These are phyloP conservation scores for Cacoxenus indagator DNA, from an alignment of 2,888 invertebrate genomes.

Conservation along the genomic window DNA sequence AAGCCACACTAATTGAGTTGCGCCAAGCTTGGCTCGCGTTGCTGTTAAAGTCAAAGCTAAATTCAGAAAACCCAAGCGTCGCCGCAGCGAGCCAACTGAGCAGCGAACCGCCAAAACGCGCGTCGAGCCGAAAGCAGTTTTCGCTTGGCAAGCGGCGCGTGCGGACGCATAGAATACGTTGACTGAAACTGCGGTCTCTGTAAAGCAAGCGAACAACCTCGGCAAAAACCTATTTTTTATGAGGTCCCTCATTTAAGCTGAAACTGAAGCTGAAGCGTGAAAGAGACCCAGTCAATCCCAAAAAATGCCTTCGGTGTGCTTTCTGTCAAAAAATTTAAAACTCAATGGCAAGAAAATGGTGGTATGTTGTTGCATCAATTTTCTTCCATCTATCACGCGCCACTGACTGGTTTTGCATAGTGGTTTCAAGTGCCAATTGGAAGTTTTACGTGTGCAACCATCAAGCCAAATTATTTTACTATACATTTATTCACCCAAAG, in stretches of 20 bases:
- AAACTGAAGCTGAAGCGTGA: too few species aligned
- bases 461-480: too few species aligned
- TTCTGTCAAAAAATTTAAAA: slow-evolving; percentile 56
- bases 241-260: neutral
- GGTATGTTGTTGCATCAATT: slow-evolving; percentile 33
- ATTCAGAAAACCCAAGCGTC: too few species aligned
- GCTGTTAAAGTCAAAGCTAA: slow-evolving; percentile 21
- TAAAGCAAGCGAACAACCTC: slow-evolving; percentile 39
- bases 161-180: slow-evolving; percentile 43
- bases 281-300: neutral
- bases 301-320: slow-evolving; percentile 65
- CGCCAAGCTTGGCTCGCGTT: slow-evolving; percentile 29
- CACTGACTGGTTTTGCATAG: too few species aligned
- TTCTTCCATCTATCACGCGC: too few species aligned
- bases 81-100: neutral
- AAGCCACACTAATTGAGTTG: neutral
- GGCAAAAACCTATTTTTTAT: slow-evolving; percentile 20
- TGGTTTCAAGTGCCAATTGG: too few species aligned
- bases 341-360: slow-evolving; percentile 44
- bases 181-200: too few species aligned
- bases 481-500: too few species aligned
- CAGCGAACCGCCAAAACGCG: neutral
- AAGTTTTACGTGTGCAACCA: too few species aligned
- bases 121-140: slow-evolving; percentile 37
- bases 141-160: slow-evolving; percentile 50